Conservation (phyloP, 2,113 vertebrate species). For the Pavo muticus region DNA sequence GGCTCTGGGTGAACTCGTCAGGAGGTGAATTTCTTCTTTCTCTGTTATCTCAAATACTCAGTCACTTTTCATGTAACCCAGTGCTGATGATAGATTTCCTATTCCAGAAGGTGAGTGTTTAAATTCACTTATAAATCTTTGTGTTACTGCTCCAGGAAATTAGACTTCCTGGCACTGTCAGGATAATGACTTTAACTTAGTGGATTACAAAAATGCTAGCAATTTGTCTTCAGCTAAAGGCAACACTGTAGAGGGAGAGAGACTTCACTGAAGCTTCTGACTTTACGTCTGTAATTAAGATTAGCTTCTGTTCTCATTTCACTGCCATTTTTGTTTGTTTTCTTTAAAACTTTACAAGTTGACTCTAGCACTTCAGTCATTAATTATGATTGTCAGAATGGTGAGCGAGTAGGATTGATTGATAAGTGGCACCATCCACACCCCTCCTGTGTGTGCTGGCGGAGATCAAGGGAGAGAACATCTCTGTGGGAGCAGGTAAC, state of each 20-base stretch:
- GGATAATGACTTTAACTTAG: slow-evolving; percentile 67
- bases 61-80: slow-evolving; percentile 4
- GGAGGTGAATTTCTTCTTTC: slow-evolving; percentile 18
- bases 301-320: slow-evolving; percentile 26
- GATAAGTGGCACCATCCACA: slow-evolving; percentile 20
- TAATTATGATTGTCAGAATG: slow-evolving; percentile 24
- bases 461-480: background rate
- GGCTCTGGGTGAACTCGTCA: slow-evolving; percentile 29
- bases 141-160: slow-evolving; percentile 68
- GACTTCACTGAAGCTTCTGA: slow-evolving; percentile 21
- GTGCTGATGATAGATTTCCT: slow-evolving; percentile 58
- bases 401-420: slow-evolving; percentile 28
- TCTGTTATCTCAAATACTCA: slow-evolving; percentile 36
- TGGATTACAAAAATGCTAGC: slow-evolving; percentile 64
- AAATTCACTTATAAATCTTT: slow-evolving; percentile 69
- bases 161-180: slow-evolving; percentile 68
- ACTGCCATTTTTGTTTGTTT: slow-evolving; percentile 37
- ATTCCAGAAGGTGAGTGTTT: slow-evolving; percentile 60
- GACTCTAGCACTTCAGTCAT: slow-evolving; percentile 44
- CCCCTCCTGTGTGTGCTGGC: background rate
- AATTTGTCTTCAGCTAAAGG: slow-evolving; percentile 71
- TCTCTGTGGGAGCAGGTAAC: background rate
- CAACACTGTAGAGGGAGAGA: background rate
- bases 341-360: slow-evolving; percentile 51
- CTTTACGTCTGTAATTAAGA: slow-evolving; percentile 59